These are phyloP conservation scores for Drosophila insularis DNA, from an alignment of 1,140 invertebrate genomes.

Conservation along the genomic window DNA sequence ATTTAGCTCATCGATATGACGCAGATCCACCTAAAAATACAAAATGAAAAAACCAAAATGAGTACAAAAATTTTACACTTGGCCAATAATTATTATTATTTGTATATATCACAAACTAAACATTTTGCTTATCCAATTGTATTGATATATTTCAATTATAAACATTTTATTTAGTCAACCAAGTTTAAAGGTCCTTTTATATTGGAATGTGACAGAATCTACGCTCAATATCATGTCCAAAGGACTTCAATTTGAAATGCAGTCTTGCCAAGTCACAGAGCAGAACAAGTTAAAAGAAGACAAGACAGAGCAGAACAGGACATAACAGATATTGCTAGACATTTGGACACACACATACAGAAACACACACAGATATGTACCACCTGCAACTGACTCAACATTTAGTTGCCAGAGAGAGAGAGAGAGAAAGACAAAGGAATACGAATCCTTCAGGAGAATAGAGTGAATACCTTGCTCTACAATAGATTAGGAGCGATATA, in stretches of 20 bases:
- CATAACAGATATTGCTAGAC: background rate
- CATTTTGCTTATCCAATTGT: too few relatives aligned
- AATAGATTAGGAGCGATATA: too few relatives aligned
- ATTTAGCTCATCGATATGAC: constrained; percentile 92
- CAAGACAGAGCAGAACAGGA: background rate
- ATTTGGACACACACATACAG: background rate
- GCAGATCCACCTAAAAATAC: constrained; percentile 89
- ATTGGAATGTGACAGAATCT: too few relatives aligned
- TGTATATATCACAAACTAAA: too few relatives aligned
- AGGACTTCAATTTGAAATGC: background rate
- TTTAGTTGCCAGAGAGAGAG: background rate
- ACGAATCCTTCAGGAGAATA: too few relatives aligned
- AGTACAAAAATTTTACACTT: too few relatives aligned
- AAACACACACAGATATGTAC: background rate
- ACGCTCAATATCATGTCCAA: too few relatives aligned
- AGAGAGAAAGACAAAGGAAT: background rate
- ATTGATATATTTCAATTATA: too few relatives aligned
- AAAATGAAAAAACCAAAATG: constrained; percentile 18
- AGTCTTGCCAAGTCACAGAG: background rate
- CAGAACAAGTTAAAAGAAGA: background rate
- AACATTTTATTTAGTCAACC: too few relatives aligned
- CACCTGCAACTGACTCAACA: constrained; percentile 4
- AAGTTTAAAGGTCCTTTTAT: too few relatives aligned
- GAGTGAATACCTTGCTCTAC: too few relatives aligned
- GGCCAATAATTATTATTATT: too few relatives aligned